Conservation (phyloP, 2,888 invertebrate genomes). For the Nomada ferruginata region DNA sequence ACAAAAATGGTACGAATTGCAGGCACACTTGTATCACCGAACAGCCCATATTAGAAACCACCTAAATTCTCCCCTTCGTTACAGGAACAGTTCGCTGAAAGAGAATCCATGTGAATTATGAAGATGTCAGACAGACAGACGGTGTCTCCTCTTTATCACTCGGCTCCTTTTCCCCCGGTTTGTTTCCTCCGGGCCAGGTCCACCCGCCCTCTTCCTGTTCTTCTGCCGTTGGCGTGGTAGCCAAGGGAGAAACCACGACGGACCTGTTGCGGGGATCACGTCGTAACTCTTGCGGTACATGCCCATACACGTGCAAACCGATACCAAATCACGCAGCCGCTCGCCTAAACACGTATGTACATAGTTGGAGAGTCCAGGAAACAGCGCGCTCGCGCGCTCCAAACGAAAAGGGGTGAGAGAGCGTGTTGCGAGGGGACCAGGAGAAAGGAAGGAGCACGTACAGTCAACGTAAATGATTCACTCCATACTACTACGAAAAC, state of each 20-base stretch:
- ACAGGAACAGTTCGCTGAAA: background rate
- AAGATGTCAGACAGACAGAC: constrained; percentile 1
- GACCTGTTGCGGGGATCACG: constrained; percentile 75
- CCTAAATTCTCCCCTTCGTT: background rate
- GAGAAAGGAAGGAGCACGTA: constrained; percentile 27
- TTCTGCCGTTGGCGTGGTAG: constrained; percentile 64
- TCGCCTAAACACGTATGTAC: constrained; percentile 34
- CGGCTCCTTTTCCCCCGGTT: constrained; percentile 24
- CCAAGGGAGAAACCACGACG: constrained; percentile 71
- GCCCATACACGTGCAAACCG: constrained; percentile 54
- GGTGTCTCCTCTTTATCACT: constrained; percentile 38
- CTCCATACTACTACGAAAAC: no score
- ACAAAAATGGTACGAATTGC: no score
- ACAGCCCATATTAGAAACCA: no score
- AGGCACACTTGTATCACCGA: no score
- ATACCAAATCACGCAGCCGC: constrained; percentile 53
- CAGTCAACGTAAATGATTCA: constrained; percentile 5
- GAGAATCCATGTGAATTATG: background rate
- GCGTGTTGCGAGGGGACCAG: background rate
- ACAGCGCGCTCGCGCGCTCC: constrained; percentile 14
- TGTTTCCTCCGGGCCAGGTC: constrained; percentile 27
- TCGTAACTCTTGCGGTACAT: constrained; percentile 72
- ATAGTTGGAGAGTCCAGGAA: background rate
- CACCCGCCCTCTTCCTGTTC: constrained; percentile 55
- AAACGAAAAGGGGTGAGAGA: background rate